phyloP scores from a whole-genome alignment of 2,888 invertebrate species.

The Busseola fusca region DNA sequence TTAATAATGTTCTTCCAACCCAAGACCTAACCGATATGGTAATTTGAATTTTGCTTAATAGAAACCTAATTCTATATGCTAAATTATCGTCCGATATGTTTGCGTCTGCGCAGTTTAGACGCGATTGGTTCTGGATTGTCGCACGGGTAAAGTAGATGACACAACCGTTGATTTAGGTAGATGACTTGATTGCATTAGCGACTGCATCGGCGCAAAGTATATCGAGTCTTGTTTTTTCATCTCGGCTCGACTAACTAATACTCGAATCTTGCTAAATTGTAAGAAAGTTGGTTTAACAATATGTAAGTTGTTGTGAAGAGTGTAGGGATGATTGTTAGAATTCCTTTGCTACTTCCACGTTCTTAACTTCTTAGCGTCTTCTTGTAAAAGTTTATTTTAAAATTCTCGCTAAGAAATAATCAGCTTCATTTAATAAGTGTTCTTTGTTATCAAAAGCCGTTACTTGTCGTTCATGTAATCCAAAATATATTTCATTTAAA shows the following conservation, averaged over 20 bases:
- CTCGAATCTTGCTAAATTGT: conserved; percentile 67
- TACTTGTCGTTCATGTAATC: conserved; percentile 57
- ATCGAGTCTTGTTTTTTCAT: conserved; percentile 51
- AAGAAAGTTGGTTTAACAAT: conserved; percentile 64
- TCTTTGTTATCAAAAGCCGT: conserved; percentile 53
- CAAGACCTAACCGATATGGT: conserved; percentile 12
- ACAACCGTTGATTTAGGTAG: conserved; percentile 36
- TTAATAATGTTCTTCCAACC: conserved; percentile 31
- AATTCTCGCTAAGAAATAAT: conserved; percentile 54
- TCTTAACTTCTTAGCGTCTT: conserved; percentile 57
- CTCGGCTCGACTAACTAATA: conserved; percentile 63
- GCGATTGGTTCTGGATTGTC: conserved; percentile 36
- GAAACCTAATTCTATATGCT: conserved; percentile 29
- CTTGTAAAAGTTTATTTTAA: conserved; percentile 52
- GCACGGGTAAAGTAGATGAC: conserved; percentile 36
- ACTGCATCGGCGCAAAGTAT: conserved; percentile 51
- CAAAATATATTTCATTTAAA: conserved; percentile 58
- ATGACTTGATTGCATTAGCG: conserved; percentile 34
- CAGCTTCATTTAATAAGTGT: conserved; percentile 54
- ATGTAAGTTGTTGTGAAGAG: conserved; percentile 64
- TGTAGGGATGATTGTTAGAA: conserved; percentile 62
- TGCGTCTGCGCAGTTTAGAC: conserved; percentile 40
- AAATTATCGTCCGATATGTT: conserved; percentile 34
- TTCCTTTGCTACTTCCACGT: conserved; percentile 67
- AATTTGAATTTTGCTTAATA: conserved; percentile 25